Percentiles rank a stretch among this genome's conserved stretches.
Evolutionary conservation across 2,888 invertebrate species (phyloP).

Genomic region (Dryadula phaetusa): DNA sequence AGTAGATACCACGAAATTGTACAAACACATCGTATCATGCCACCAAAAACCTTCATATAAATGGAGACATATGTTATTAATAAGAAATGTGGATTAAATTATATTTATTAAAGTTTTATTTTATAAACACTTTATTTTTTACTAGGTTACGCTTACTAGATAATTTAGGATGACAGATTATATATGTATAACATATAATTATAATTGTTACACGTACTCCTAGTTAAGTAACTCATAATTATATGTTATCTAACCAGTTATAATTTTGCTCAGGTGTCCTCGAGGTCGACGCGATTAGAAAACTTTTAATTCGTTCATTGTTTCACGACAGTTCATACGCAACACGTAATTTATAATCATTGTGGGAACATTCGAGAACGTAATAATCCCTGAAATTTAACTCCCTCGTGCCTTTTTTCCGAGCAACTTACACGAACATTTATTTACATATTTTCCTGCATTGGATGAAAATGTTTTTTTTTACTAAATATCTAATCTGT

Average conservation of each 20-base stretch:
- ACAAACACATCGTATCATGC: not conserved
- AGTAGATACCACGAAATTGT: no score
- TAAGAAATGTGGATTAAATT: no score
- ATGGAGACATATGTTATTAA: not conserved
- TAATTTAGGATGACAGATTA: no score
- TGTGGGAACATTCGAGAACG: slow-evolving; percentile 62
- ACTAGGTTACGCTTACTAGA: no score
- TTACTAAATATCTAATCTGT: slow-evolving; percentile 30
- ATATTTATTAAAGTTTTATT: not conserved
- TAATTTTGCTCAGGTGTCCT: slow-evolving; percentile 7
- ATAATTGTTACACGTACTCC: no score
- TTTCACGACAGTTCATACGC: slow-evolving; percentile 61
- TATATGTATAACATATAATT: no score
- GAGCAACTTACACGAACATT: slow-evolving; percentile 51
- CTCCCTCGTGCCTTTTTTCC: slow-evolving; percentile 66
- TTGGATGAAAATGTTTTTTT: slow-evolving; percentile 20
- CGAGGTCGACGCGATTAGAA: slow-evolving; percentile 31
- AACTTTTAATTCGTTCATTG: slow-evolving; percentile 51
- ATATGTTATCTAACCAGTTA: not conserved
- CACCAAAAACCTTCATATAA: no score
- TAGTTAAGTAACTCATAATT: no score
- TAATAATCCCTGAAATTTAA: slow-evolving; percentile 63
- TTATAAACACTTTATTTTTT: no score
- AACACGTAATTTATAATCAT: slow-evolving; percentile 68
- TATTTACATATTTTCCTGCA: slow-evolving; percentile 46